Evolutionary conservation across 2,888 invertebrate genomes (phyloP).

Genomic region (Teinopalpus imperialis): DNA sequence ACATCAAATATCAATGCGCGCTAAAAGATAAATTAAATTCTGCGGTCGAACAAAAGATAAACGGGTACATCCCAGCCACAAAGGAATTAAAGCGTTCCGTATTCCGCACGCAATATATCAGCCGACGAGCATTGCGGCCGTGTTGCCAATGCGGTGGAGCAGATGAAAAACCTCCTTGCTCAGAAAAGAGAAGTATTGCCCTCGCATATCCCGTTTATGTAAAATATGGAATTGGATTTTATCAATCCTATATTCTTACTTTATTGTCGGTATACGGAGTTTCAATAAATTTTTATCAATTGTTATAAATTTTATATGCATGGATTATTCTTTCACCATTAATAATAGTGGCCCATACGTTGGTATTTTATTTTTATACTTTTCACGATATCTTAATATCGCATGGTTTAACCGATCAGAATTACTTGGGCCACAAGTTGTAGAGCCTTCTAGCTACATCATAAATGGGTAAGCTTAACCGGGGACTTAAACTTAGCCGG

Average conservation of each 20-base stretch:
- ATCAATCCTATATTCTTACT: constrained; percentile 19
- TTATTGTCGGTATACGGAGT: constrained; percentile 1
- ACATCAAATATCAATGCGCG: no score
- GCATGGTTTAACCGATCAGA: no score
- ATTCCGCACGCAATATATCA: constrained; percentile 20
- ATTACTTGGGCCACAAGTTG: no score
- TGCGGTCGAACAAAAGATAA: constrained; percentile 13
- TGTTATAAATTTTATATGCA: not conserved
- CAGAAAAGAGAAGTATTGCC: constrained; percentile 15
- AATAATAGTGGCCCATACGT: no score
- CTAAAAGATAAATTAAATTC: not conserved
- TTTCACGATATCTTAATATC: no score
- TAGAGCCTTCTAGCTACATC: no score
- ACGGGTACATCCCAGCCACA: not conserved
- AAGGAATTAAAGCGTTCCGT: constrained; percentile 15
- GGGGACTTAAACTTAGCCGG: no score
- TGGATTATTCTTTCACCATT: not conserved
- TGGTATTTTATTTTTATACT: no score
- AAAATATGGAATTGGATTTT: constrained; percentile 24
- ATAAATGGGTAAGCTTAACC: no score
- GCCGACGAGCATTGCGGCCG: constrained; percentile 13
- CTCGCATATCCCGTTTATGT: constrained; percentile 18
- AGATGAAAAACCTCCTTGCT: constrained; percentile 20
- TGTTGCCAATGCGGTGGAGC: constrained; percentile 17
- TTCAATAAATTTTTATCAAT: constrained; percentile 15